phyloP scores from a whole-genome alignment of 2,797 vertebrate species.

The Scyliorhinus canicula region DNA sequence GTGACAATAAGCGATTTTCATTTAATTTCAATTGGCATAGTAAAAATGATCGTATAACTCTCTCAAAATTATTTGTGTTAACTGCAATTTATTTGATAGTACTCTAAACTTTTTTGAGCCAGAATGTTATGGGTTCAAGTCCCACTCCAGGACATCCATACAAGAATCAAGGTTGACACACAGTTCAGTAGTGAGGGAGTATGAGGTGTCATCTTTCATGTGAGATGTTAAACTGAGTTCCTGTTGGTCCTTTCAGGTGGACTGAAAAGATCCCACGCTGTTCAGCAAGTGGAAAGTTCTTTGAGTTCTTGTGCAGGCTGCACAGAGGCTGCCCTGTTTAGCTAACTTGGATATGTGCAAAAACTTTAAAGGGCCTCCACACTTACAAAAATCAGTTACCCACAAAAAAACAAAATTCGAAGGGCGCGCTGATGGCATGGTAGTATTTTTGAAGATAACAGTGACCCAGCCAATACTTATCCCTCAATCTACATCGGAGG shows the following conservation, averaged over 20 bases:
- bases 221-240: neutral
- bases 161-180: neutral
- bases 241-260: neutral
- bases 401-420: too few relatives aligned
- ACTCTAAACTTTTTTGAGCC: neutral
- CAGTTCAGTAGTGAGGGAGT: neutral
- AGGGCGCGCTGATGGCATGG: neutral
- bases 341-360: neutral
- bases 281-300: neutral
- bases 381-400: neutral
- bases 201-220: neutral
- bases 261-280: neutral
- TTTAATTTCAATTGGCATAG: too few relatives aligned
- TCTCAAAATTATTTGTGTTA: neutral
- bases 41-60: too few relatives aligned
- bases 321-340: neutral
- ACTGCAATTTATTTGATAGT: neutral
- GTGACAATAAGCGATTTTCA: too few relatives aligned
- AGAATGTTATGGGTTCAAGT: neutral
- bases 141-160: neutral
- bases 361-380: neutral
- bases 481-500: neutral
- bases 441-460: neutral
- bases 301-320: neutral
- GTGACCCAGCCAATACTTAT: neutral